Evolutionary conservation across 2,113 vertebrate species (phyloP).

Genomic region (Otis tarda): DNA sequence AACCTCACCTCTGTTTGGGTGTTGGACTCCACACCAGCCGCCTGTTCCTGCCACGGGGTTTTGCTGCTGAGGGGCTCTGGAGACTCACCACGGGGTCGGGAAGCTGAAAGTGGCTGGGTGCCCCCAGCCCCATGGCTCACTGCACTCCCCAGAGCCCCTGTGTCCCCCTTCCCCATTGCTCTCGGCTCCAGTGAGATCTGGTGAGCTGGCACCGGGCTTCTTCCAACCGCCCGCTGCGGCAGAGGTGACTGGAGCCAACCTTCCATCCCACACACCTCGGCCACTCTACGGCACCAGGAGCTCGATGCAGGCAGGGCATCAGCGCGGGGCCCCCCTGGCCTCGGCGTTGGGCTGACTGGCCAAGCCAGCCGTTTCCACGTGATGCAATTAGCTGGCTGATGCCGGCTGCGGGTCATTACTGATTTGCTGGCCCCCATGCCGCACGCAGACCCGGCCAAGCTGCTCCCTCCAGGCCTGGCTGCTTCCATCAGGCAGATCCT

Average conservation of each 20-base stretch:
- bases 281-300: neutral
- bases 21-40: neutral
- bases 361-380: neutral
- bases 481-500: neutral
- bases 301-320: fast-evolving
- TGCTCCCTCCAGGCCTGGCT: neutral
- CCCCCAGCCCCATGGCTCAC: neutral
- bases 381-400: neutral
- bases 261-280: neutral
- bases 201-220: neutral
- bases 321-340: fast-evolving
- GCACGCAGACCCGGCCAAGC: fast-evolving
- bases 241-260: neutral
- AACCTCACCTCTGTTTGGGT: neutral
- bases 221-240: neutral
- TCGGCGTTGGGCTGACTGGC: fast-evolving
- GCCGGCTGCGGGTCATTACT: neutral
- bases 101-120: neutral
- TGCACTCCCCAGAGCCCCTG: fast-evolving
- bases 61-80: neutral
- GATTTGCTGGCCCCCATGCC: fast-evolving
- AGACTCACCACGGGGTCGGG: fast-evolving
- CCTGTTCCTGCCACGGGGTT: neutral
- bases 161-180: fast-evolving
- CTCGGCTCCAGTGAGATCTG: neutral